Evolutionary conservation across 2,113 vertebrate genomes (phyloP).

Genomic region (Agelaius tricolor): DNA sequence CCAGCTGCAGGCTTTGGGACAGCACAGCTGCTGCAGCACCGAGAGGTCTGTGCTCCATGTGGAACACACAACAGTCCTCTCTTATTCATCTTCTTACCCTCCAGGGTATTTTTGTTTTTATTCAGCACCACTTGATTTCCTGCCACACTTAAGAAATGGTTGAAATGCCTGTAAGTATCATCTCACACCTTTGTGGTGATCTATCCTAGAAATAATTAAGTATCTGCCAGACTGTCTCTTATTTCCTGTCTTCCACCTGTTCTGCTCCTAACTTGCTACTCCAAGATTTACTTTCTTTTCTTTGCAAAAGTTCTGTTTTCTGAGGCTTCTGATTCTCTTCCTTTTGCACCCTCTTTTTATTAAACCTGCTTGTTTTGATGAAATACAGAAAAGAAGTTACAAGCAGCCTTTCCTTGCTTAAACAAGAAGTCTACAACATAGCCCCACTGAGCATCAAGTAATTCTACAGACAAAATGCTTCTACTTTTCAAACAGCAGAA

Average conservation of each 20-base stretch:
- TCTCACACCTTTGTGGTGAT: neutral
- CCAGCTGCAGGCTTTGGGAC: neutral
- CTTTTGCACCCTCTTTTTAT: neutral
- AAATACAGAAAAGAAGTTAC: neutral
- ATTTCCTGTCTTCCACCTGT: neutral
- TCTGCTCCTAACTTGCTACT: neutral
- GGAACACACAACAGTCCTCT: neutral
- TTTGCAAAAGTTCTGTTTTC: neutral
- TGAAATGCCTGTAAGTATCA: neutral
- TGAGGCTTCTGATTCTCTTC: neutral
- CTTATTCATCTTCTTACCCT: neutral
- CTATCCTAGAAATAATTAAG: neutral
- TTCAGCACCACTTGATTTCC: neutral
- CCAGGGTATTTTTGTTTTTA: neutral
- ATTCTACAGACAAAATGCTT: neutral
- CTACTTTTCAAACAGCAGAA: neutral
- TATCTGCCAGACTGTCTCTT: neutral
- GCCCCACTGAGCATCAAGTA: neutral
- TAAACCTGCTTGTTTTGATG: neutral
- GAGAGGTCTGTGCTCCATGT: rapidly evolving
- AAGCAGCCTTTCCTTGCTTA: neutral
- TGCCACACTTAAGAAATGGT: neutral
- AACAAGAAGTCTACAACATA: neutral
- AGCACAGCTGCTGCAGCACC: neutral
- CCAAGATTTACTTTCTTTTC: neutral